Conservation (phyloP, 2,888 invertebrate species). For the Siphlonurus alternatus region DNA sequence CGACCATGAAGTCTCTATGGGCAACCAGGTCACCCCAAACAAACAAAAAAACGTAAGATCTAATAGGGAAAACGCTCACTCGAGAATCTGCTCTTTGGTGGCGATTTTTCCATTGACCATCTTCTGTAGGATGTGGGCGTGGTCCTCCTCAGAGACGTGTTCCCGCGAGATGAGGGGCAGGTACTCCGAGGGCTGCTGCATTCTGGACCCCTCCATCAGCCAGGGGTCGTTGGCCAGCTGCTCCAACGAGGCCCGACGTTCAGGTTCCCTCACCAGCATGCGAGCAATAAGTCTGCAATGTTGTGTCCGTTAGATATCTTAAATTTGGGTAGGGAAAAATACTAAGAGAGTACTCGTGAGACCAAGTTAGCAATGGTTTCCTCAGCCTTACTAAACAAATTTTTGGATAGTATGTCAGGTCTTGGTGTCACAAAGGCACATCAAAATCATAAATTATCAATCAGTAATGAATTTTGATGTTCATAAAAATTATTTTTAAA, state of each 20-base stretch:
- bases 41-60: no score
- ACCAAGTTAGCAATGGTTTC: no score
- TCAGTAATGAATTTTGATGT: background rate
- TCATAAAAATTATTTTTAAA: background rate
- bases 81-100: constrained; percentile 81
- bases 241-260: constrained; percentile 68
- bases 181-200: constrained; percentile 35
- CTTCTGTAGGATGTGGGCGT: constrained; percentile 77
- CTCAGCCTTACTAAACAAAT: no score
- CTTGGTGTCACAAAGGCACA: no score
- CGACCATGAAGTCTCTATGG: no score
- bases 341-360: no score
- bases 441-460: background rate
- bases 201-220: constrained; percentile 32
- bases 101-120: constrained; percentile 95
- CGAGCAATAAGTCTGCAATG: constrained; percentile 59
- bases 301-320: background rate
- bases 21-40: no score
- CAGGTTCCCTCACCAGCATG: constrained; percentile 90
- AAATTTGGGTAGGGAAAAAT: background rate
- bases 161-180: constrained; percentile 76
- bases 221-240: constrained; percentile 80
- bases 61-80: constrained; percentile 52
- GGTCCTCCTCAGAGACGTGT: constrained; percentile 82
- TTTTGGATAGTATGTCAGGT: no score